Base-by-base conservation (phyloP, 2,888 invertebrate genomes). In the Torymus auratus region DNA sequence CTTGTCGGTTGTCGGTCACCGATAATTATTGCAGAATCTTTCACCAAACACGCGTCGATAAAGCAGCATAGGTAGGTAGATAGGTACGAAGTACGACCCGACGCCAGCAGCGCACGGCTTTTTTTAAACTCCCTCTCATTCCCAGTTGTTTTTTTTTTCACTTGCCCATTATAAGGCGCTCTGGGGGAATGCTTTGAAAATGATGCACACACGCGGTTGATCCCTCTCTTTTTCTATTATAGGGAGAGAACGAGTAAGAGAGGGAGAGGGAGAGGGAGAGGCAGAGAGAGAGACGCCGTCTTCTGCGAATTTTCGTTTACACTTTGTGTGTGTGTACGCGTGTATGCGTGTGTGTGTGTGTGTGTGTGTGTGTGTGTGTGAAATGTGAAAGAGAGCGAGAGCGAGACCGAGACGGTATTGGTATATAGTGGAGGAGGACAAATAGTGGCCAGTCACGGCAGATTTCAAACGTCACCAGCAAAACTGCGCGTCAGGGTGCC, bases 391-490 rank as follows among this genome's bases (percentile, higher is more conserved):
- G 14, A 28, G 52, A 55, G 53, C 61, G 17, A 10, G 58, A 76
- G 41, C n/a, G n/a, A n/a, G n/a, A n/a, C n/a, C 28, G 15, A 23
- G 23, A 28, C 23, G 20, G 13, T 23, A n/a, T n/a, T n/a, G n/a
- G n/a, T n/a, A n/a, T n/a, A n/a, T n/a, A n/a, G 15, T 3, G 56
- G 50, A 65, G 41, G 41, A n/a, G 61, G 61, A 55, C 56, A 52
- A 74, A 79, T 69, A 74, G 14, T 73, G 64, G 20, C 58, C 68
- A 74, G 73, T 79, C 79, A 73, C 52, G 62, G 68, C 62, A 69
- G 61, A 73, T 73, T 79, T 79, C 53, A 60, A 73, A 62, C 60
- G 56, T 41, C 67, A 75, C 52, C 7, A 60, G 60, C 52, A 67
- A 60, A 75, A 75, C 67, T 68, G 23, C 67, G 60, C n/a, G n/a